Conservation (phyloP, 1,140 invertebrate genomes). For the Anastatus disparis region DNA sequence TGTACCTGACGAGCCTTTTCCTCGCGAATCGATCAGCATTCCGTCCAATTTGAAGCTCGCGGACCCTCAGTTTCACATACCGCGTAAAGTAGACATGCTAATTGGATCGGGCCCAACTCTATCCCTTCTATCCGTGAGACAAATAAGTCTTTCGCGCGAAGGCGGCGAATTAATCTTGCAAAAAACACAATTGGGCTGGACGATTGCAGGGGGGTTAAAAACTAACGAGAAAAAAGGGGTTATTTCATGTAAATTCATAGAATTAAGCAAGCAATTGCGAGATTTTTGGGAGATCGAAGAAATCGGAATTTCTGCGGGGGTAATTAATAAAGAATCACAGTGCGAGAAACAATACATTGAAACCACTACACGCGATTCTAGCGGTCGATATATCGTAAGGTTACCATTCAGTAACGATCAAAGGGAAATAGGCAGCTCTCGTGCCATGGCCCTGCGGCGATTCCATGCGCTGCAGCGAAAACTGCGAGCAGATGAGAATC, state of each 20-base stretch:
- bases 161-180: neutral
- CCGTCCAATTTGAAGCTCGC: neutral
- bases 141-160: neutral
- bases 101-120: neutral
- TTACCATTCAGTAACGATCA: neutral
- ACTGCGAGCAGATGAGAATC: neutral
- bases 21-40: neutral
- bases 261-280: neutral
- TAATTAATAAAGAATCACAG: neutral
- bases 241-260: neutral
- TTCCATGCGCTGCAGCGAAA: neutral
- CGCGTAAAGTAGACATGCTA: neutral
- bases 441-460: neutral
- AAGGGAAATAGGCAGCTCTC: neutral
- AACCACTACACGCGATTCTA: neutral
- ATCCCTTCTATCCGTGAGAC: neutral
- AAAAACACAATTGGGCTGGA: neutral
- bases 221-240: neutral
- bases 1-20: neutral
- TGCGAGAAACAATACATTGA: neutral
- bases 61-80: conserved; percentile 1
- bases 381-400: neutral
- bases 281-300: neutral
- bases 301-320: neutral
- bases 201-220: neutral